phyloP scores from a whole-genome alignment of 2,113 vertebrate species.

The Bungarus multicinctus region DNA sequence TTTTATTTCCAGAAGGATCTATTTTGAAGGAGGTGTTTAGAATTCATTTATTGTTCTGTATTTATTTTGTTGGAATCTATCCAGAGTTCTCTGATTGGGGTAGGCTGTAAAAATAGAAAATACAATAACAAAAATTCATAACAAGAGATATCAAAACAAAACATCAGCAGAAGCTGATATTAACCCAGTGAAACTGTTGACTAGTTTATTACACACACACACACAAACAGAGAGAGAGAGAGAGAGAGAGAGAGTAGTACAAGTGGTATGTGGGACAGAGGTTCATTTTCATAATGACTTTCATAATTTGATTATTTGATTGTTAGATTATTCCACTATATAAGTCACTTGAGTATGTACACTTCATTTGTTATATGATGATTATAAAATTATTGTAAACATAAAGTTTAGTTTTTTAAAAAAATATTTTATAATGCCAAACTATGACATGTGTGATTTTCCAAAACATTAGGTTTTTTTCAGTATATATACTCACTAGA shows the following conservation, averaged over 20 bases:
- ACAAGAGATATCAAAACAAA: not conserved
- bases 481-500: slow-evolving; percentile 32
- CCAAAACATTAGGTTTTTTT: not conserved
- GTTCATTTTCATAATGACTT: not conserved
- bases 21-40: not conserved
- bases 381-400: not conserved
- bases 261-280: not conserved
- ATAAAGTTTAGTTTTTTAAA: not conserved
- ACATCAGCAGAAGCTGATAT: no score
- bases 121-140: not conserved
- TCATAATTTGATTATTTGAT: no score
- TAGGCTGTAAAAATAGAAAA: not conserved
- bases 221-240: no score
- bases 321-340: not conserved
- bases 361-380: not conserved
- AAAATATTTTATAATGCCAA: not conserved
- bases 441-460: not conserved
- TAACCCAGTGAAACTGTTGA: not conserved
- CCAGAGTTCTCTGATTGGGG: not conserved
- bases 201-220: not conserved
- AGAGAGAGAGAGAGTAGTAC: not conserved
- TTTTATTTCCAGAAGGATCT: not conserved
- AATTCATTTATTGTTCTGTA: not conserved
- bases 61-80: not conserved
- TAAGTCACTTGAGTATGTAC: not conserved